phyloP scores from a whole-genome alignment of 1,140 invertebrate species.

The Sarcophaga bullata region DNA sequence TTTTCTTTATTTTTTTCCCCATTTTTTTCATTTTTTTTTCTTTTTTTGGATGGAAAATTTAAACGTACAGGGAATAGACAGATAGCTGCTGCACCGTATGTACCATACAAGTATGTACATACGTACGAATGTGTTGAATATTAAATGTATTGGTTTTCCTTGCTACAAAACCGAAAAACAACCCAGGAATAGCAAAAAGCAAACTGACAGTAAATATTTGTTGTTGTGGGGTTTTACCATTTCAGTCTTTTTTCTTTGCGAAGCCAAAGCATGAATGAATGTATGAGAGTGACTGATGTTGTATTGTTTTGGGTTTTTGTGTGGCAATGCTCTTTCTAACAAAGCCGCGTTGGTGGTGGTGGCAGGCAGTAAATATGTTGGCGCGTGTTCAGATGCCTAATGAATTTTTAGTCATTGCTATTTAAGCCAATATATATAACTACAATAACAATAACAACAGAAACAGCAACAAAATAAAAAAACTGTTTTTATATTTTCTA shows the following conservation, averaged over 20 bases:
- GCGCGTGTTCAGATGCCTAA: conserved; percentile 19
- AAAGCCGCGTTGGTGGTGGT: conserved; percentile 7
- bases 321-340: not conserved
- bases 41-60: not conserved
- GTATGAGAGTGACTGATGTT: not conserved
- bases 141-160: not conserved
- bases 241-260: not conserved
- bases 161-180: not conserved
- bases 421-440: not conserved
- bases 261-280: not conserved
- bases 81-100: not conserved
- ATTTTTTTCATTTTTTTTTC: no score
- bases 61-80: not conserved
- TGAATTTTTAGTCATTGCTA: not conserved
- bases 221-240: not conserved
- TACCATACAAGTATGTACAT: no score
- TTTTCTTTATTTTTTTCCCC: no score
- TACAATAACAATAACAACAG: not conserved
- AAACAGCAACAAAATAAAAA: not conserved
- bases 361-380: conserved; percentile 1
- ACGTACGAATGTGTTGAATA: not conserved
- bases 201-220: not conserved
- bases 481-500: not conserved
- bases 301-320: not conserved
- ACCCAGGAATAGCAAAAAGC: no score